Evolutionary conservation across 2,797 vertebrate species (phyloP).

Genomic region (Rhyacichthys aspro): DNA sequence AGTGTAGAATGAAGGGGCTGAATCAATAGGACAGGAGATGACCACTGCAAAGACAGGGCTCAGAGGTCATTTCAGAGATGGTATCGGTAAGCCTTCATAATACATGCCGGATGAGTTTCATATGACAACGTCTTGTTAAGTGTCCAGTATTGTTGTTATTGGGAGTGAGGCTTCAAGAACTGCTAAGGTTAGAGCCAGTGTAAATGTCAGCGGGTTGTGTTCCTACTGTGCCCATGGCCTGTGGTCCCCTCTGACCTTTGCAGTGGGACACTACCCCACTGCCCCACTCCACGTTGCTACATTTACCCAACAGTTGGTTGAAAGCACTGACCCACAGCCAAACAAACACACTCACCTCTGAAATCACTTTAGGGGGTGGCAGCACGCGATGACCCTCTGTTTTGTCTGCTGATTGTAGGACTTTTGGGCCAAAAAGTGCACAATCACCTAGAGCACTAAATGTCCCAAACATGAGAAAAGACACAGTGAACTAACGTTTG

Average conservation of each 20-base stretch:
- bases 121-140: not conserved
- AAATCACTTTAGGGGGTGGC: conserved; percentile 33
- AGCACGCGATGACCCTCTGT: conserved; percentile 22
- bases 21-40: conserved; percentile 60
- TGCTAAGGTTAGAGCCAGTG: conserved; percentile 18
- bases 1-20: conserved; percentile 19
- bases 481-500: not conserved
- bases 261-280: conserved; percentile 18
- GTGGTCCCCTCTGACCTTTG: conserved; percentile 64
- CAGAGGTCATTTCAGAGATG: conserved; percentile 28
- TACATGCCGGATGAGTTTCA: no score
- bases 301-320: conserved; percentile 23
- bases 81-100: no score
- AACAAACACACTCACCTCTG: conserved; percentile 41
- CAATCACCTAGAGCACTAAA: conserved; percentile 2
- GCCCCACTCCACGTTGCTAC: conserved; percentile 13
- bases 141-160: not conserved
- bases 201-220: conserved; percentile 65
- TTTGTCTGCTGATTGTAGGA: conserved; percentile 34
- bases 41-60: conserved; percentile 35
- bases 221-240: conserved; percentile 50
- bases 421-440: conserved; percentile 28
- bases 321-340: conserved; percentile 39
- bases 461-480: not conserved
- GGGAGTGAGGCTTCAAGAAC: conserved; percentile 12